Evolutionary conservation across 2,888 invertebrate species (phyloP).

Genomic region (Ichneumon xanthorius): DNA sequence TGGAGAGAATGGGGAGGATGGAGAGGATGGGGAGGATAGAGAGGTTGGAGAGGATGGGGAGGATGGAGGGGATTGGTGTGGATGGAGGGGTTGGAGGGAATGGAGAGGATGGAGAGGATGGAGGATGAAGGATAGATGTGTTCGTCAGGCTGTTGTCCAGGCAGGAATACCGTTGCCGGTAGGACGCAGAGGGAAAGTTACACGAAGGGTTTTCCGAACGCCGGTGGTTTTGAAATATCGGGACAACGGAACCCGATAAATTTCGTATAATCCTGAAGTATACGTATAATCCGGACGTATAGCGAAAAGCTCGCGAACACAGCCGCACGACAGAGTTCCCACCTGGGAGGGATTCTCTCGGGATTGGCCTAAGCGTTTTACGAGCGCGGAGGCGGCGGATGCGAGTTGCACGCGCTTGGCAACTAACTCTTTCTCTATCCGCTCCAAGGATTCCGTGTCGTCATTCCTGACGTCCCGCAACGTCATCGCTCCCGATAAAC

Average conservation of each 20-base stretch:
- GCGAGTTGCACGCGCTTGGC: slow-evolving; percentile 1
- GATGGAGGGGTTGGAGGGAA: no score
- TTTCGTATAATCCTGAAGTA: slow-evolving; percentile 48
- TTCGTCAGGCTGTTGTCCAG: slow-evolving; percentile 2
- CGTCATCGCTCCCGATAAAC: slow-evolving; percentile 34
- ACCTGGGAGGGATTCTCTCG: slow-evolving; percentile 38
- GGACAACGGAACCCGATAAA: slow-evolving; percentile 50
- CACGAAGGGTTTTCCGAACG: slow-evolving; percentile 7
- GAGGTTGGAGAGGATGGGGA: no score
- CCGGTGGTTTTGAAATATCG: slow-evolving; percentile 45
- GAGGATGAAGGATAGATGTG: neutral
- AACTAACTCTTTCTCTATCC: slow-evolving; percentile 13
- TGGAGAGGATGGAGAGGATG: no score
- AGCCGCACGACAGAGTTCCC: slow-evolving; percentile 16
- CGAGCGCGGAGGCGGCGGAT: neutral
- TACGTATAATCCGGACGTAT: slow-evolving; percentile 50
- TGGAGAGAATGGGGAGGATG: no score
- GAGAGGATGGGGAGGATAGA: no score
- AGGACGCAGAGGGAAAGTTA: neutral
- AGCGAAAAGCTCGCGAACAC: slow-evolving; percentile 1
- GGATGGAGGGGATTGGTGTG: no score
- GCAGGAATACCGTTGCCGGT: neutral
- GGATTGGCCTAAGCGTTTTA: slow-evolving; percentile 49
- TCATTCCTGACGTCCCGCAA: slow-evolving; percentile 30
- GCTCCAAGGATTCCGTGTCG: slow-evolving; percentile 10